A percentile compares a stretch with the other conserved stretches of the same genome.
These are phyloP conservation scores for Lanistes nyassanus DNA, from an alignment of 1,140 invertebrate species.

Conservation along the genomic window DNA sequence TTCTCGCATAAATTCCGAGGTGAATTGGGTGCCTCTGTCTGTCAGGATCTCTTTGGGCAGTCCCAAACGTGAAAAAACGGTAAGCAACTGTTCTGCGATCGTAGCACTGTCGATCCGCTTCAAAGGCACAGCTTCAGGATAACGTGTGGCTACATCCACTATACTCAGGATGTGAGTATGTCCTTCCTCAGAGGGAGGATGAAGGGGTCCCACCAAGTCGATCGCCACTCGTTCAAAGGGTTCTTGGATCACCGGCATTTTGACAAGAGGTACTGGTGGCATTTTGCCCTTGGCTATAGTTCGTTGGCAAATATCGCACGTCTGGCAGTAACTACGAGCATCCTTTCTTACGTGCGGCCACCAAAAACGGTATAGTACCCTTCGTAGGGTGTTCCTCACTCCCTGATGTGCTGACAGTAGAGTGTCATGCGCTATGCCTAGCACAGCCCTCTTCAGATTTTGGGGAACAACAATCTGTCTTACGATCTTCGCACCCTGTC, in stretches of 20 bases:
- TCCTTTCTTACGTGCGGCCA: slow-evolving; percentile 27
- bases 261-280: slow-evolving; percentile 20
- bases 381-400: neutral
- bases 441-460: neutral
- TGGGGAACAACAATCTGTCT: slow-evolving; percentile 11
- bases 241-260: slow-evolving; percentile 34
- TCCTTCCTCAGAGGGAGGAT: slow-evolving; percentile 28
- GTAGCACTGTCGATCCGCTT: slow-evolving; percentile 26
- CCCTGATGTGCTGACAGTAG: slow-evolving; percentile 26
- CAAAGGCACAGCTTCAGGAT: slow-evolving; percentile 36
- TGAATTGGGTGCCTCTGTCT: slow-evolving; percentile 38
- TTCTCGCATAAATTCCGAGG: slow-evolving; percentile 28
- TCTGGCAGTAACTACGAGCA: slow-evolving; percentile 10
- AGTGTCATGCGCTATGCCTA: slow-evolving; percentile 23
- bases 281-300: slow-evolving; percentile 19
- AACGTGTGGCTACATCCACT: slow-evolving; percentile 35
- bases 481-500: neutral
- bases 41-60: slow-evolving; percentile 53
- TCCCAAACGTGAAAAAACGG: slow-evolving; percentile 62
- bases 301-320: slow-evolving; percentile 33
- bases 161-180: slow-evolving; percentile 40
- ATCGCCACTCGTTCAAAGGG: slow-evolving; percentile 43
- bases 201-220: slow-evolving; percentile 37
- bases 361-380: no score
- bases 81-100: slow-evolving; percentile 31